Base-by-base conservation (phyloP, 1,140 invertebrate species). In the Penaeus vannamei region DNA sequence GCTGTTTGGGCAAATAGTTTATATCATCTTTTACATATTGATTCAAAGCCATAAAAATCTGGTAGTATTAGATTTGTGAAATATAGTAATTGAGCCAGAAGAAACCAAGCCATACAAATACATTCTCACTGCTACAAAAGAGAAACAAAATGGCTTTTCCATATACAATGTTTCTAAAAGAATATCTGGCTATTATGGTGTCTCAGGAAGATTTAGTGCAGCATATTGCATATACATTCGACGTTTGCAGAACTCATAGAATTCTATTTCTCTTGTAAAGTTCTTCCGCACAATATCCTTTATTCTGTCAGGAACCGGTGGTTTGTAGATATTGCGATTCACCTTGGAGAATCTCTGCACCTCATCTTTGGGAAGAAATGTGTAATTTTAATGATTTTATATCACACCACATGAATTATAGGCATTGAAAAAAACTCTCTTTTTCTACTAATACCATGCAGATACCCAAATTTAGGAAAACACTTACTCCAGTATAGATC, bases 201-300 rank as follows among this genome's bases (percentile, higher is more conserved):
- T 72, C 23, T 85, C 42, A 1, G 90, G 91, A 22, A 92, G 88
- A 22, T 92, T 90, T 14, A 97, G 93, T 0, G 97, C 96, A 60
- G 96, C 93, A 89, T 96, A 94, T 92, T 98, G 97, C 92, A 95
- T 95, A 91, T 98, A 95, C 17, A 98, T 93, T 91, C 97, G 94
- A 93, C 98, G 97, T 91, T 95, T 95, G 92, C 97, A 97, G 92
- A 98, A 98, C 92, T 98, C 96, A 93, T 98, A 98, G 92, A 98
- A 97, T 92, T 98, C 97, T 32, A 98, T 97, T 93, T 98, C 97
- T 85, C 96, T 94, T 0, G 97, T 97, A 92, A 98, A 97, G 92
- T 98, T 98, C 72, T 94, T 94, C 89, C 97, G 94, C 0, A 98
- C 96, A n/a, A 97, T 95, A 42, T 97, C 95, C 93, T 97, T 97